phyloP scores from a whole-genome alignment of 1,140 invertebrate species.

The Oryzaephilus surinamensis region DNA sequence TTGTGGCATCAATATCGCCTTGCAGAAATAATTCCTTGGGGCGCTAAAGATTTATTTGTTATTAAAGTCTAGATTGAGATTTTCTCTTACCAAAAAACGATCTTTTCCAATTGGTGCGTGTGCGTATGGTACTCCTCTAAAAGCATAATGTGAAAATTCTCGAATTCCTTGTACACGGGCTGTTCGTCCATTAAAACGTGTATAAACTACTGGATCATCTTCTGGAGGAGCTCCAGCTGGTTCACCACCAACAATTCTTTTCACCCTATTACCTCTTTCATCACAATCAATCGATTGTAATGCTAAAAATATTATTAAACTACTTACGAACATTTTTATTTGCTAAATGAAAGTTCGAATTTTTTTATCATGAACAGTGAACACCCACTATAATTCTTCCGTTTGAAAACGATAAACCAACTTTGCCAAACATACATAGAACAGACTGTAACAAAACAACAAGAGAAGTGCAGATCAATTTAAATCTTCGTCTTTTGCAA shows the following conservation, averaged over 20 bases:
- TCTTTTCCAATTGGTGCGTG: constrained; percentile 52
- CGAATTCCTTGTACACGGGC: constrained; percentile 42
- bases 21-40: constrained; percentile 40
- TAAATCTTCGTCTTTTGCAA: no score
- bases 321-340: no score
- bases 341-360: no score
- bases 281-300: no score
- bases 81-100: constrained; percentile 48
- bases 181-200: constrained; percentile 41
- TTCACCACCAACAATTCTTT: constrained; percentile 48
- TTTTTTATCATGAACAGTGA: no score
- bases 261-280: constrained; percentile 28
- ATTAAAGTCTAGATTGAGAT: neutral
- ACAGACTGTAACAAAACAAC: no score
- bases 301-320: no score
- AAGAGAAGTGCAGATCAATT: no score
- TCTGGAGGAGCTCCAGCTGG: constrained; percentile 43
- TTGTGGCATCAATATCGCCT: constrained; percentile 43
- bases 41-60: constrained; percentile 29
- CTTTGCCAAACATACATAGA: no score
- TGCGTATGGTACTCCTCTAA: constrained; percentile 62
- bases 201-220: constrained; percentile 49
- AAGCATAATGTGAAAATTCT: constrained; percentile 44
- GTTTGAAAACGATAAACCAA: no score
- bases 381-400: no score